phyloP scores from a whole-genome alignment of 2,888 invertebrate genomes.

The Blastobasis lacticolella region DNA sequence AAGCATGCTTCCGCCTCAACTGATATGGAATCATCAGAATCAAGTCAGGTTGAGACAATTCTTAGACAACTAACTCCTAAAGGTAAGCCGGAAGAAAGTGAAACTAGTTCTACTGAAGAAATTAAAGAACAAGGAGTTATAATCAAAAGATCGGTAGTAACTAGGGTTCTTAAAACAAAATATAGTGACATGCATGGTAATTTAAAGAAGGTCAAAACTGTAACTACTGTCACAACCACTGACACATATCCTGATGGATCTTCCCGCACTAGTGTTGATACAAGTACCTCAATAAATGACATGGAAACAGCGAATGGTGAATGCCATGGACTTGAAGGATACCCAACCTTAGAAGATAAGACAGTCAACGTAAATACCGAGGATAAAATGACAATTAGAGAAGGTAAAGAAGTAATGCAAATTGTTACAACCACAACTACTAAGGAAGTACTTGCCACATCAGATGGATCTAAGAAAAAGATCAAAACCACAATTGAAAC shows the following conservation, averaged over 20 bases:
- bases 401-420: conserved; percentile 46
- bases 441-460: conserved; percentile 43
- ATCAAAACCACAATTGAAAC: conserved; percentile 51
- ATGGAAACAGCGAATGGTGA: conserved; percentile 7
- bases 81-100: conserved; percentile 33
- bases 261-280: conserved; percentile 42
- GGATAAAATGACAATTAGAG: conserved; percentile 32
- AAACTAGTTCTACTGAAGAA: conserved; percentile 29
- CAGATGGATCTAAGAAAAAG: conserved; percentile 42
- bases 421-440: conserved; percentile 54
- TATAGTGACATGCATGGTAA: conserved; percentile 32
- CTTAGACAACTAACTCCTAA: conserved; percentile 25
- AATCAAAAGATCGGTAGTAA: conserved; percentile 38
- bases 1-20: not conserved
- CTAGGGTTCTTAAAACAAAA: conserved; percentile 40
- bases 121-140: conserved; percentile 30
- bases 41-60: conserved; percentile 23
- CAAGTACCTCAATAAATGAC: conserved; percentile 48
- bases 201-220: conserved; percentile 40
- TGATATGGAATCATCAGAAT: conserved; percentile 11
- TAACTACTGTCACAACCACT: conserved; percentile 45
- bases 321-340: conserved; percentile 31
- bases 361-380: conserved; percentile 42
- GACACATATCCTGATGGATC: conserved; percentile 58
- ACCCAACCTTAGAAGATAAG: conserved; percentile 37